Evolutionary conservation across 2,797 vertebrate genomes (phyloP).

Genomic region (Lerista edwardsae): DNA sequence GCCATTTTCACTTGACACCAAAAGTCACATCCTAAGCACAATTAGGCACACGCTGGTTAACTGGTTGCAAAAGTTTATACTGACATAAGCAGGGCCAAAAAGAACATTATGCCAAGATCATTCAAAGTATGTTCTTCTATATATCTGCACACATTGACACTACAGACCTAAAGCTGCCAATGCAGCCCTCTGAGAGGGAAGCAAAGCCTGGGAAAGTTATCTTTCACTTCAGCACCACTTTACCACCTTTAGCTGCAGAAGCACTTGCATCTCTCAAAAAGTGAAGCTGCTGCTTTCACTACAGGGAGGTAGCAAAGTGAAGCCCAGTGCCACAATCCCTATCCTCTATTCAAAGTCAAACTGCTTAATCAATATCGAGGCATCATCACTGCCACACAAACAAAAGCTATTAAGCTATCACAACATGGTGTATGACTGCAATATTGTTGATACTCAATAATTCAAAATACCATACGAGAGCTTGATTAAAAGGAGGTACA

Average conservation of each 20-base stretch:
- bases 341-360: background rate
- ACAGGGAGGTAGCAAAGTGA: background rate
- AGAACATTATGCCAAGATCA: background rate
- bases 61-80: background rate
- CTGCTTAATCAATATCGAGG: background rate
- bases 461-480: background rate
- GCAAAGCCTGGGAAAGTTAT: no score
- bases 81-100: background rate
- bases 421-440: no score
- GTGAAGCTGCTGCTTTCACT: background rate
- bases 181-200: background rate
- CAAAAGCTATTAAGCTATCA: background rate
- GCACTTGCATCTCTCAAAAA: background rate
- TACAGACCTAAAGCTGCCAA: background rate
- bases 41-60: background rate
- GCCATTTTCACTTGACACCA: slow-evolving; percentile 26
- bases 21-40: slow-evolving; percentile 30
- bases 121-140: background rate
- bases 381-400: background rate
- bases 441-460: background rate
- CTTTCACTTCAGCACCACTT: background rate
- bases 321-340: background rate
- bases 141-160: background rate
- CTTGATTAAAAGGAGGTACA: background rate
- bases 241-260: background rate